phyloP scores from a whole-genome alignment of 2,888 invertebrate genomes.

The Globia sparganii region DNA sequence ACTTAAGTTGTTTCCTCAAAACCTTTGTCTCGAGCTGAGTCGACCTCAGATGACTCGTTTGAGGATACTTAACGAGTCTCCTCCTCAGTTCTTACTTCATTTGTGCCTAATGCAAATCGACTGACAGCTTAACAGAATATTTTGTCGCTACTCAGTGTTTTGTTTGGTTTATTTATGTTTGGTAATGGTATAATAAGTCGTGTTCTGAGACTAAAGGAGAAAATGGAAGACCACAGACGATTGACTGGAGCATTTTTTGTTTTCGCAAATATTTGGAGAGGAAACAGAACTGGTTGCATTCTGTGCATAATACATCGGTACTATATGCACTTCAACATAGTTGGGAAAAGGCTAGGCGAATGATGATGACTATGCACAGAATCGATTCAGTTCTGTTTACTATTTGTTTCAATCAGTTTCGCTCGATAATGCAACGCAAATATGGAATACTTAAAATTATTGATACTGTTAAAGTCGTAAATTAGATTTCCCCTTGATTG shows the following conservation, averaged over 20 bases:
- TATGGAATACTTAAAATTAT: not conserved
- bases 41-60: slow-evolving; percentile 78
- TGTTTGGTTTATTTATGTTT: slow-evolving; percentile 56
- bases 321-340: too few relatives aligned
- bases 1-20: slow-evolving; percentile 44
- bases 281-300: not conserved
- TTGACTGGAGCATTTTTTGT: not conserved
- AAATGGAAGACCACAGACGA: not conserved
- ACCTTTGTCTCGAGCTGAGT: slow-evolving; percentile 70
- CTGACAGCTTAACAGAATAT: slow-evolving; percentile 64
- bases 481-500: not conserved
- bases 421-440: too few relatives aligned
- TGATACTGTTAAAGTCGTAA: not conserved
- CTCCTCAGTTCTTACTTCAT: slow-evolving; percentile 67
- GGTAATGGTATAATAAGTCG: slow-evolving; percentile 55
- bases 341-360: too few relatives aligned
- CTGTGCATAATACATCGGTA: too few relatives aligned
- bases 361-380: too few relatives aligned
- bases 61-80: slow-evolving; percentile 79
- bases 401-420: not conserved
- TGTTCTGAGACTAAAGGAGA: slow-evolving; percentile 10
- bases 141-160: slow-evolving; percentile 52
- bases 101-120: slow-evolving; percentile 69
- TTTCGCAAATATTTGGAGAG: not conserved
- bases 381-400: not conserved